Percentiles rank a stretch among this genome's conserved stretches.
These are phyloP conservation scores for Forbesichthys agassizii DNA, from an alignment of 2,113 vertebrate species.

Conservation along the genomic window DNA sequence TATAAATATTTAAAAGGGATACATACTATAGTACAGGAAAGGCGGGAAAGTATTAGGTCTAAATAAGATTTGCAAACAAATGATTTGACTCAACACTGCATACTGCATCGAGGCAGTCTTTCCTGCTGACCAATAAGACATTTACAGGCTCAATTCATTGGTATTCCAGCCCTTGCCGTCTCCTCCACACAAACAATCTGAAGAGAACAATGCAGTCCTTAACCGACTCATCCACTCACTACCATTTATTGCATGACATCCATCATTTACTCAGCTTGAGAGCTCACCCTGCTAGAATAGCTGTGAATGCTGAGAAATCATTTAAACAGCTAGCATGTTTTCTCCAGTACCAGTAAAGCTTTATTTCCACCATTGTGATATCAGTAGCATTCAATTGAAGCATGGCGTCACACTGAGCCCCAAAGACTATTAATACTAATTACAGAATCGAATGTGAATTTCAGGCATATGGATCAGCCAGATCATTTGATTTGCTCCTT, in stretches of 20 bases:
- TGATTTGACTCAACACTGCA: conserved; percentile 8
- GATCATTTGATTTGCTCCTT: too few species aligned
- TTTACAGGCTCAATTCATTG: conserved; percentile 41
- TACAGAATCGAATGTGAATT: not conserved
- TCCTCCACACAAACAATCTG: conserved; percentile 45
- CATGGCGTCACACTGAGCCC: not conserved
- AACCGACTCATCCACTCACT: conserved; percentile 54
- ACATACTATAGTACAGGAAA: too few species aligned
- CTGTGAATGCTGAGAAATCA: conserved; percentile 19
- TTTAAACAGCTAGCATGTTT: conserved; percentile 28
- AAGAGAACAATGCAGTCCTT: conserved; percentile 59
- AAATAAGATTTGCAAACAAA: not conserved
- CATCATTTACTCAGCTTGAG: conserved; percentile 50
- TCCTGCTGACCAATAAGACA: conserved; percentile 22
- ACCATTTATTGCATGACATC: conserved; percentile 45
- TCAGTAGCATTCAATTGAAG: not conserved
- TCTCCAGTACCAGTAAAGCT: conserved; percentile 42
- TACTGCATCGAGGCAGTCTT: conserved; percentile 12
- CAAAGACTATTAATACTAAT: too few species aligned
- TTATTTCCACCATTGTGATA: conserved; percentile 14
- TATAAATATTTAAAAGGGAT: too few species aligned
- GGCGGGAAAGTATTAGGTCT: not conserved
- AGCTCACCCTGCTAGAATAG: conserved; percentile 27
- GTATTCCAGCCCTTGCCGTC: conserved; percentile 41
- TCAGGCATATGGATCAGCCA: not conserved